Evolutionary conservation across 2,888 invertebrate species (phyloP), one percentile per base, ranked within the genome.

Genomic region (Dugesia japonica): DNA sequence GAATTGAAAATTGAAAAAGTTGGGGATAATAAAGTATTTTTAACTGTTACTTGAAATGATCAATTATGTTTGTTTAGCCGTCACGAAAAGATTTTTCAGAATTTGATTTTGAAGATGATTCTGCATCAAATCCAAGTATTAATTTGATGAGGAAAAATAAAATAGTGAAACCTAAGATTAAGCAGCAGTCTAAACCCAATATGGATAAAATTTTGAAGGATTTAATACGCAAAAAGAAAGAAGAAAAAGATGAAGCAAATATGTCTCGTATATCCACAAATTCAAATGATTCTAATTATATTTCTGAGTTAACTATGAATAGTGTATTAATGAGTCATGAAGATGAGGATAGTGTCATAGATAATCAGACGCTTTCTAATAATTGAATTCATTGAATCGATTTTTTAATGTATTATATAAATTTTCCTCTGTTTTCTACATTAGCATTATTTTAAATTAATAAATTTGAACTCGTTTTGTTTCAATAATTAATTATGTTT

Each of bases 141-240:
- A 56, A 56, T 56, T 56, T 56, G 17, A 56, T 56, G 56, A 56
- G 56, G 56, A 56, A 56, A 56, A 56, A 56, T 56, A 56, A 56
- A 56, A 71, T 74, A 28, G 23, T n/a, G 7, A 74, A 33, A 74
- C 33, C 74, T 38, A 28, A 74, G 26, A 23, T 42, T 7, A 74
- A 74, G n/a, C 74, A 74, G 26, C 74, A 38, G 26, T 42, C 7
- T 26, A 74, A 74, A 26, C 7, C 74, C 7, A 74, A 74, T 42
- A 74, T 74, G 74, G 74, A 74, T 26, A 74, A 74, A 27, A 74
- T 74, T 38, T 26, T 74, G 7, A 27, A 74, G 17, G 74, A 74
- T 26, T 71, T 74, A 9, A 74, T 74, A 13, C 74, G 74, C 4
- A 74, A 74, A 38, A 74, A 38, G 33, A 33, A 74, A 38, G 74